Evolutionary conservation across 1,140 invertebrate genomes (phyloP).

Genomic region (Camponotus vicinus): DNA sequence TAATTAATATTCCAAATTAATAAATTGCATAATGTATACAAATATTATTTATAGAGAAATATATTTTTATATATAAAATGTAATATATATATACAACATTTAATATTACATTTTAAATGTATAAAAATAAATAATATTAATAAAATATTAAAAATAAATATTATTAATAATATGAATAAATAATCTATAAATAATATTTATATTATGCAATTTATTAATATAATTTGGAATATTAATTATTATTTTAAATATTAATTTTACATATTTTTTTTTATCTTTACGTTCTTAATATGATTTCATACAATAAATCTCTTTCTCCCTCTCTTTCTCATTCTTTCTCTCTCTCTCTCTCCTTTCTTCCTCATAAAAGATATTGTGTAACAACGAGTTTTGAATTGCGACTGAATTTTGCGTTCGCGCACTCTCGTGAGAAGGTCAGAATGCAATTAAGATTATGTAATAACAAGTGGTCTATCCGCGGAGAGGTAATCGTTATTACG

Average conservation of each 20-base stretch:
- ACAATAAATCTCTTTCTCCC: no score
- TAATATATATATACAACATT: background rate
- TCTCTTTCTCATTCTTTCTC: no score
- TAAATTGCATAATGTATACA: no score
- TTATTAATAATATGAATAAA: background rate
- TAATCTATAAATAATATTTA: background rate
- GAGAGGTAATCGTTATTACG: conserved; percentile 47
- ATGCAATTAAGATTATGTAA: conserved; percentile 55
- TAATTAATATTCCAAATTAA: no score
- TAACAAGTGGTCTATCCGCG: conserved; percentile 27
- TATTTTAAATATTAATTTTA: background rate
- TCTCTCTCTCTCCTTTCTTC: background rate
- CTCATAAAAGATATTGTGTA: background rate
- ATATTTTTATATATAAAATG: no score
- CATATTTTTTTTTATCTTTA: background rate
- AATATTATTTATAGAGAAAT: no score
- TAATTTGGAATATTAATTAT: background rate
- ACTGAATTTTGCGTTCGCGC: background rate
- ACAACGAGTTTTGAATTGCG: background rate
- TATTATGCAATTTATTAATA: no score
- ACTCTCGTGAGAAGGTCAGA: background rate
- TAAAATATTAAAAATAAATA: background rate
- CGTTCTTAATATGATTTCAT: background rate
- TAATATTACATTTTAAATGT: no score
- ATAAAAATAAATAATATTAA: no score